These are phyloP conservation scores for Pyrochroa serraticornis DNA, from an alignment of 2,888 invertebrate genomes.

Conservation along the genomic window DNA sequence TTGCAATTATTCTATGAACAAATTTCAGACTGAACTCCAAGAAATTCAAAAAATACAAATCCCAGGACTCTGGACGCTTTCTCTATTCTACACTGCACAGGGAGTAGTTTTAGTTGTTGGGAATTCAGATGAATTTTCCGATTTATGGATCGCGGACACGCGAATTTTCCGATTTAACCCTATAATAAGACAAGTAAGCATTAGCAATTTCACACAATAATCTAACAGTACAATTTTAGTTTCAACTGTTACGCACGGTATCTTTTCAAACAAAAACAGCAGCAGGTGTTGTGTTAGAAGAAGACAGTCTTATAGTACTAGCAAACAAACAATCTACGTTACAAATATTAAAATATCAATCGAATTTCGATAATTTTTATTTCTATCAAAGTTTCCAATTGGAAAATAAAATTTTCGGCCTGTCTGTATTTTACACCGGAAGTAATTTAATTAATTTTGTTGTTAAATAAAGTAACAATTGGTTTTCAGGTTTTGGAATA, in stretches of 20 bases:
- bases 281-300: constrained; percentile 45
- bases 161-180: constrained; percentile 46
- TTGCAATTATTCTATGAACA: too few relatives aligned
- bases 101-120: constrained; percentile 51
- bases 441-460: constrained; percentile 37
- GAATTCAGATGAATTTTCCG: constrained; percentile 17
- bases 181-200: constrained; percentile 40
- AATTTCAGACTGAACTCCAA: constrained; percentile 40
- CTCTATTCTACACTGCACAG: constrained; percentile 50
- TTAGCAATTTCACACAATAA: neutral
- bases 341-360: constrained; percentile 50
- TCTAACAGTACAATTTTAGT: constrained; percentile 42
- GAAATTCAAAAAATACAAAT: constrained; percentile 49
- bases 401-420: constrained; percentile 43
- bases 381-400: constrained; percentile 50
- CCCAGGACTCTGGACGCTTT: constrained; percentile 43
- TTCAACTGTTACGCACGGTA: constrained; percentile 44
- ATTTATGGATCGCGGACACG: constrained; percentile 33
- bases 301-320: constrained; percentile 50
- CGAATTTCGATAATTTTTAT: constrained; percentile 48
- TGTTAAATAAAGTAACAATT: neutral
- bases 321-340: constrained; percentile 43
- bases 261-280: constrained; percentile 46
- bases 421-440: constrained; percentile 51
- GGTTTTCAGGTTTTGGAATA: constrained; percentile 43